Conservation (phyloP, 2,888 invertebrate genomes). For the Hirtodrosophila trivittata region DNA sequence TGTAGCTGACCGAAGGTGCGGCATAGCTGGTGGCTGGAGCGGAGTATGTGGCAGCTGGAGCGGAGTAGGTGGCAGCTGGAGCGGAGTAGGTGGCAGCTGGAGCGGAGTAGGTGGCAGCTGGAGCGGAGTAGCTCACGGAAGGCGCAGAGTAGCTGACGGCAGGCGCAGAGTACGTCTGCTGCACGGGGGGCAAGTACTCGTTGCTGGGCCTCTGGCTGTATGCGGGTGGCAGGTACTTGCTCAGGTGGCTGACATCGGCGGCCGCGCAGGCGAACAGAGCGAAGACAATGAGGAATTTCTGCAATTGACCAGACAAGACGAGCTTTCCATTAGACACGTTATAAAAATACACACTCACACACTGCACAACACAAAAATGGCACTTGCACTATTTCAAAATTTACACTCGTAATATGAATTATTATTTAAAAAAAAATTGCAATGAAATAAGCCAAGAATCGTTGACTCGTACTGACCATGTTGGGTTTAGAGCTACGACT, state of each 20-base stretch:
- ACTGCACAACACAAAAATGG: slow-evolving; percentile 19
- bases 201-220: slow-evolving; percentile 49
- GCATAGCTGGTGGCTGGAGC: slow-evolving; percentile 50
- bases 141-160: slow-evolving; percentile 46
- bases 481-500: slow-evolving; percentile 51
- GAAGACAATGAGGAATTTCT: slow-evolving; percentile 81
- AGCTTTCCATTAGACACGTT: slow-evolving; percentile 26
- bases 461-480: slow-evolving; percentile 71
- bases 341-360: slow-evolving; percentile 24
- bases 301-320: slow-evolving; percentile 43
- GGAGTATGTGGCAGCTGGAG: slow-evolving; percentile 37
- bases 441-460: not conserved
- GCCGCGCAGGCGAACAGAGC: slow-evolving; percentile 78
- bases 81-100: slow-evolving; percentile 35
- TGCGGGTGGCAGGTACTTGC: slow-evolving; percentile 47
- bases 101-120: slow-evolving; percentile 50
- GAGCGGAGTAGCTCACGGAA: slow-evolving; percentile 51
- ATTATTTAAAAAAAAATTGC: slow-evolving; percentile 4
- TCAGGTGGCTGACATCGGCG: slow-evolving; percentile 83
- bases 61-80: slow-evolving; percentile 34
- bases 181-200: slow-evolving; percentile 76
- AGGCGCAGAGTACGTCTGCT: slow-evolving; percentile 49
- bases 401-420: too few species aligned
- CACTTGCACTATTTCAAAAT: not conserved
- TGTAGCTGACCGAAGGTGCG: slow-evolving; percentile 34